Evolutionary conservation across 2,888 invertebrate genomes (phyloP), one percentile per base, ranked within the genome.

Genomic region (Coremacera marginata): DNA sequence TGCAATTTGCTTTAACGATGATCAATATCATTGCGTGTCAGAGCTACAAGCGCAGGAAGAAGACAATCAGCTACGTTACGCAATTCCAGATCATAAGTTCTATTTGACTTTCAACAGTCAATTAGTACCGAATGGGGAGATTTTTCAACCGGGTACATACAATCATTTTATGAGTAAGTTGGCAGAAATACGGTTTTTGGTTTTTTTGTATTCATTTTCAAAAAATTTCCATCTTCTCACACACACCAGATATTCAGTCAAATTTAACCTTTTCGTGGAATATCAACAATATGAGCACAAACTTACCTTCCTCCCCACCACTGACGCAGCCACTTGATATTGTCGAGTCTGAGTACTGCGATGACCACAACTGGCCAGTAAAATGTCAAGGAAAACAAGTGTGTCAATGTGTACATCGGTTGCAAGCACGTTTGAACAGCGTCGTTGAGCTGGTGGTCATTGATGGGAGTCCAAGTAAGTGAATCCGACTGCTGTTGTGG

Each of bases 291-390:
- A 92, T 94, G 25, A 93, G 94, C 9, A 94, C 95, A 87, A 92
- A 92, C 49, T 94, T 93, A 84, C 96, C 96, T 0, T 92, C 94
- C 1, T 94, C 94, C 0, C 95, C 96, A 0, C 90, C 95, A 57
- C 90, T 96, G 78, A 94, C 95, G 1, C 96, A 96, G 86, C 83
- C 82, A 11, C 78, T 80, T 49, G 80, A 85, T 78, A 83, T 88
- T 76, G 83, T 86, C 75, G 85, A 86, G 75, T 81, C 81, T 27
- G 73, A 84, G 70, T 89, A 84, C 81, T 86, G 89, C 70, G 84
- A 85, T 81, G 82, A 80, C 60, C 19, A 57, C 2, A 76, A 81
- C 16, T 76, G 79, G 74, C 84, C 86, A n/a, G 27, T 78, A 7
- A 34, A 75, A 14, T 86, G 85, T 74, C 31, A 31, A 0, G 80